A percentile compares a stretch with the other conserved stretches of the same genome.
Conservation (phyloP, 1,140 invertebrate genomes). For the Drosophila setifemur region DNA sequence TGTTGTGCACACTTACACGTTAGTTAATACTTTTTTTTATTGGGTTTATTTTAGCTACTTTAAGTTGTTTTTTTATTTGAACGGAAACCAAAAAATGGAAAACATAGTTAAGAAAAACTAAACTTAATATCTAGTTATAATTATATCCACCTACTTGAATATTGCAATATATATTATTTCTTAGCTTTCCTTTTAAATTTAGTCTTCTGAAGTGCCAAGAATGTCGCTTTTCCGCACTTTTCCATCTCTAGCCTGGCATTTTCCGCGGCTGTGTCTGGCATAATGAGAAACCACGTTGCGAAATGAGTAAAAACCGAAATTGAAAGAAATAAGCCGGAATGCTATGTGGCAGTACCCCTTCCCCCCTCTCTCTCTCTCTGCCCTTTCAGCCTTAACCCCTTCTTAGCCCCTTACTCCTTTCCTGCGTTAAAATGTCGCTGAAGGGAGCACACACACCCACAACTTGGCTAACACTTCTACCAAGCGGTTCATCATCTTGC, state of each 20-base stretch:
- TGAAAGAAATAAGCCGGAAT: conserved; percentile 57
- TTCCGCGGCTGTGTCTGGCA: conserved; percentile 37
- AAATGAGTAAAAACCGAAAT: conserved; percentile 60
- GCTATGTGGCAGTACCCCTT: conserved; percentile 36
- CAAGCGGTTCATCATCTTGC: conserved; percentile 27
- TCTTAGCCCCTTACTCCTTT: neutral
- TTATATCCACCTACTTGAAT: no score
- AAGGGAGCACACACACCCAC: conserved; percentile 11
- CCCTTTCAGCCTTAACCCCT: conserved; percentile 4
- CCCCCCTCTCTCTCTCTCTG: neutral
- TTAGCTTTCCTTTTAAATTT: neutral
- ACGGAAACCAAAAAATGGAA: no score
- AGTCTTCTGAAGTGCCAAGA: neutral
- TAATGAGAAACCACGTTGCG: conserved; percentile 62
- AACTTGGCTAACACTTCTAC: conserved; percentile 32
- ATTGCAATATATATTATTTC: no score
- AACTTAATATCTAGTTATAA: no score
- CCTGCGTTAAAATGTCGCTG: conserved; percentile 12
- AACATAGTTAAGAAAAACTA: no score
- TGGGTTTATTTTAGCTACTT: no score
- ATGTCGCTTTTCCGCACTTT: neutral
- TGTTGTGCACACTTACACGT: no score
- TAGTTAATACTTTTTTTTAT: no score
- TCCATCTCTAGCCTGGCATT: conserved; percentile 21
- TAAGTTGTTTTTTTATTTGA: no score